Base-by-base conservation (phyloP, 2,888 invertebrate species). In the Trichogramma evanescens region DNA sequence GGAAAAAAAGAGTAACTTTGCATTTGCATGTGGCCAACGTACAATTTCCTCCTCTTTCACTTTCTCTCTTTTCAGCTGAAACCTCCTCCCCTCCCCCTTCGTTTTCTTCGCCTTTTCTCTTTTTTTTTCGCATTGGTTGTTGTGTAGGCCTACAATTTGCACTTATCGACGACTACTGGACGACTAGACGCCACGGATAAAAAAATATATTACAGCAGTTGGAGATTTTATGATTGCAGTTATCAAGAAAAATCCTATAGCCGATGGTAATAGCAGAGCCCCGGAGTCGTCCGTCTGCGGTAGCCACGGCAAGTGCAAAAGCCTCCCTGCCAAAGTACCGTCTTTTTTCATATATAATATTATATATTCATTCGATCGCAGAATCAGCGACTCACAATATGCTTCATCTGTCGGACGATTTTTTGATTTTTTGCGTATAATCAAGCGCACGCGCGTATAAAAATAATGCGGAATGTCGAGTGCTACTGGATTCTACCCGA, bases 201-300 rank as follows among this genome's bases (percentile, higher is more conserved):
- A 9, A n/a, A 26, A 26, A 26, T 26, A 26, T 26, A 26, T 26
- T 26, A 26, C 26, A 26, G 26, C 46, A 40, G 41, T 68, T 68
- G 70, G 68, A 75, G 76, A 76, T 76, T 26, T 26, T 26, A 26
- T 26, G 26, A 26, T 26, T 26, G 26, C 74, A 71, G 74, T 77
- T 71, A 76, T 77, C 75, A 76, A 66, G 70, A 67, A 26, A 26
- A 26, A 26, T 26, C 26, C 26, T 26, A 26, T 26, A 26, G 26
- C 46, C 52, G 41, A 68, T 68, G 70, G 68, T 76, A 76, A 76
- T 76, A 66, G 66, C 70, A 75, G 76, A 74, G 76, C 76, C 76
- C 72, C 44, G 26, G 26, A 63, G 67, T 62, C 56, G 72, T 69
- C 67, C 62, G 68, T 63, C 68, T 66, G 58, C 26, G 26, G 26